Conservation (phyloP, 1,140 invertebrate species). For the Heliconius eleuchia region DNA sequence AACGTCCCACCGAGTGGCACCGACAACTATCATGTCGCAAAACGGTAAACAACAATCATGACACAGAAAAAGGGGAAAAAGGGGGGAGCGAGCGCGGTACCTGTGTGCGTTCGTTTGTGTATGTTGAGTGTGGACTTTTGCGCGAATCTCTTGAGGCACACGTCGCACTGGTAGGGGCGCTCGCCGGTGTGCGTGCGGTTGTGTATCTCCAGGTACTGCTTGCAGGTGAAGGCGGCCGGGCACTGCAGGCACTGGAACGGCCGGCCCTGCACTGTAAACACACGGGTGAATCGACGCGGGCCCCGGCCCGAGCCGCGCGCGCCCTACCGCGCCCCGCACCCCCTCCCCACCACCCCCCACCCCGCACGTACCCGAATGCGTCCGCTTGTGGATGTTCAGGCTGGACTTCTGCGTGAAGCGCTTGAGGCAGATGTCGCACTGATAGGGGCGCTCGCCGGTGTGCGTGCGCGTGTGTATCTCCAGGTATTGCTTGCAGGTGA, state of each 20-base stretch:
- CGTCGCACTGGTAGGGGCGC: constrained; percentile 86
- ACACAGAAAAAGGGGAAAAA: background rate
- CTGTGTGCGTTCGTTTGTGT: constrained; percentile 89
- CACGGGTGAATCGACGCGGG: constrained; percentile 35
- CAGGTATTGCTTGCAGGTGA: constrained; percentile 87
- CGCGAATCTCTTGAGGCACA: constrained; percentile 86
- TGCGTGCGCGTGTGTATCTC: constrained; percentile 84
- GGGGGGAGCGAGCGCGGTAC: constrained; percentile 42
- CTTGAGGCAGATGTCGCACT: constrained; percentile 86
- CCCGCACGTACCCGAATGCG: constrained; percentile 83
- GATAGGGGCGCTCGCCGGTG: constrained; percentile 84
- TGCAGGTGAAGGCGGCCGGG: constrained; percentile 85
- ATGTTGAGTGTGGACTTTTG: constrained; percentile 88
- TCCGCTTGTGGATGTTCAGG: constrained; percentile 88
- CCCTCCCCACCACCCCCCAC: constrained; percentile 15
- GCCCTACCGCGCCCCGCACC: constrained; percentile 17
- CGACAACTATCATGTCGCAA: constrained; percentile 58
- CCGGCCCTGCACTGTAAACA: constrained; percentile 76
- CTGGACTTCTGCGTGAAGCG: constrained; percentile 87
- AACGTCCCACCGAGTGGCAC: constrained; percentile 61
- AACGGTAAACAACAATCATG: constrained; percentile 34
- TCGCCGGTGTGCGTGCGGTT: constrained; percentile 68
- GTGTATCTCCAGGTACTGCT: constrained; percentile 87
- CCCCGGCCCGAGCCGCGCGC: constrained; percentile 33
- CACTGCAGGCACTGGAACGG: constrained; percentile 87